phyloP scores from a whole-genome alignment of 2,888 invertebrate genomes.

The Germaria angustata region DNA sequence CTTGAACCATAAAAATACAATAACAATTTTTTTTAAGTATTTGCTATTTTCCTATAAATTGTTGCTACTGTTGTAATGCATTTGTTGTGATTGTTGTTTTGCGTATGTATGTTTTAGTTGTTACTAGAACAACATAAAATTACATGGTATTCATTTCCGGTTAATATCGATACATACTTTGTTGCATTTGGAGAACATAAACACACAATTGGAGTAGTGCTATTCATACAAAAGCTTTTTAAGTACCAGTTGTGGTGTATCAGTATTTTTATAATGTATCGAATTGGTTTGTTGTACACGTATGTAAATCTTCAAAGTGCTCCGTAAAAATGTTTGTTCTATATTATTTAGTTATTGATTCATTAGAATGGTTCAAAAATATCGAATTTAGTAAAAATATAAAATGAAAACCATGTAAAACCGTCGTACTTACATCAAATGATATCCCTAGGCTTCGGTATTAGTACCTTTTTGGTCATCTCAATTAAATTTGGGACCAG shows the following conservation, averaged over 20 bases:
- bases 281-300: not conserved
- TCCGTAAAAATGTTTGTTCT: not conserved
- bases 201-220: not conserved
- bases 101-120: not conserved
- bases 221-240: not conserved
- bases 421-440: too few relatives aligned
- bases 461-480: too few relatives aligned
- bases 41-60: constrained; percentile 17
- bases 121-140: constrained; percentile 28
- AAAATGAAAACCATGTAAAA: too few relatives aligned
- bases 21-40: not conserved
- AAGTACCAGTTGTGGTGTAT: not conserved
- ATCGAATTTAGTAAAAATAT: too few relatives aligned
- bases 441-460: too few relatives aligned
- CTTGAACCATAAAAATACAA: constrained; percentile 5
- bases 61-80: constrained; percentile 1
- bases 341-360: constrained; percentile 11
- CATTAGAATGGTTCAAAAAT: too few relatives aligned
- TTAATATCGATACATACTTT: constrained; percentile 48
- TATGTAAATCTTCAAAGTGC: constrained; percentile 25
- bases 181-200: constrained; percentile 8
- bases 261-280: not conserved
- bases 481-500: too few relatives aligned
- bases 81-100: not conserved
- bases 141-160: constrained; percentile 38